Evolutionary conservation across 2,888 invertebrate species (phyloP), one percentile per base, ranked within the genome.

Genomic region (Hipparchia sbordonii): DNA sequence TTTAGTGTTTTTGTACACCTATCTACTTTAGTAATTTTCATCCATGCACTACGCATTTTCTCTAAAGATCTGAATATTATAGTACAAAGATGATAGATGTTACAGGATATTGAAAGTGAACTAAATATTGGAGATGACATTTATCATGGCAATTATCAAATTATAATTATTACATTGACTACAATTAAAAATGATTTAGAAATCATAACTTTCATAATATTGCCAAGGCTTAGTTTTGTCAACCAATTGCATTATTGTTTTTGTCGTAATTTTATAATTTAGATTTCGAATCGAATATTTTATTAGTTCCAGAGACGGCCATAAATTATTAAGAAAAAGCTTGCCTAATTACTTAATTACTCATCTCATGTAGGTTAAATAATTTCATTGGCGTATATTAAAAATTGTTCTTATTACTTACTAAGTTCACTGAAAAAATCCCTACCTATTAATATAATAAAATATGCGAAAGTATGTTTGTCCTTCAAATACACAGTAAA

Each of bases 191-290:
- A 51, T 68, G 51, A 60, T 68, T 68, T 59, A 51, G 69, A 69
- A 69, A 69, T 69, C 69, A 69, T 60, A 61, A 69, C 69, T 69
- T 69, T 69, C 69, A 61, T 69, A 69, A 69, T 23, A 23, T 69
- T 69, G 45, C 61, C 69, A 69, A 69, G 69, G 69, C 69, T 69
- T 61, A 65, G 52, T 65, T 69, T 69, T 51, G 69, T 33, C 51
- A 60, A 59, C 39, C 23, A 52, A 59, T 69, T 69, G 52, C 69
- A 60, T 69, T 33, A 59, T 52, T 33, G 9, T 33, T 69, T 69
- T 69, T 69, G 61, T 45, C 45, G 67, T 59, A 67, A 67, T 59
- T 59, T 67, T 67, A 56, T 57, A 69, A 57, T 59, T 61, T 52
- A 52, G 69, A 69, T 69, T 61, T 61, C 69, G 61, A 61, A 61